phyloP scores from a whole-genome alignment of 2,113 vertebrate genomes.

The Macaca mulatta region DNA sequence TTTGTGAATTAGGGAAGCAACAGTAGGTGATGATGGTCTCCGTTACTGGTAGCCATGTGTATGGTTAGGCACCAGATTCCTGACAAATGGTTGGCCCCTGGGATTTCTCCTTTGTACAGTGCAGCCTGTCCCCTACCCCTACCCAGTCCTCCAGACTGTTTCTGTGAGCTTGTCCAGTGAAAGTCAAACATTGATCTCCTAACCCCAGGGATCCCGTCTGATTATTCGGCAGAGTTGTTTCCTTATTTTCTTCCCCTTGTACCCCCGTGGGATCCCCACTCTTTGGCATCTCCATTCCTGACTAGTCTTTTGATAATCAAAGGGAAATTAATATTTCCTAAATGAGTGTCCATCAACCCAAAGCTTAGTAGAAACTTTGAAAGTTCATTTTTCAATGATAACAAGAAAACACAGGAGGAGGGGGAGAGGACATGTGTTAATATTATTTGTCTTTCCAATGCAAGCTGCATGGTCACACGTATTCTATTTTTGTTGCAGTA shows the following conservation, averaged over 20 bases:
- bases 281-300: not conserved
- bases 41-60: not conserved
- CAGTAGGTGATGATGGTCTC: not conserved
- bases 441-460: not conserved
- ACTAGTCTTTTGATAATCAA: not conserved
- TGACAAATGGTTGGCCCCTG: not conserved
- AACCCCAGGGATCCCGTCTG: not conserved
- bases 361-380: not conserved
- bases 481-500: not conserved
- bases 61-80: not conserved
- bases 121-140: fast-evolving
- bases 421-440: not conserved
- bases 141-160: not conserved
- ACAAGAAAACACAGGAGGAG: not conserved
- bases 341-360: not conserved
- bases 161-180: not conserved
- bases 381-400: not conserved
- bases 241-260: not conserved
- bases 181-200: not conserved
- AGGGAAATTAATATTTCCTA: not conserved
- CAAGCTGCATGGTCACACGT: not conserved
- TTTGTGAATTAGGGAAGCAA: not conserved
- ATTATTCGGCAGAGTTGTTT: not conserved
- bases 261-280: not conserved
- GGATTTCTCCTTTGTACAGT: not conserved